Conservation (phyloP, 1,140 invertebrate species). For the Psix sp. region DNA sequence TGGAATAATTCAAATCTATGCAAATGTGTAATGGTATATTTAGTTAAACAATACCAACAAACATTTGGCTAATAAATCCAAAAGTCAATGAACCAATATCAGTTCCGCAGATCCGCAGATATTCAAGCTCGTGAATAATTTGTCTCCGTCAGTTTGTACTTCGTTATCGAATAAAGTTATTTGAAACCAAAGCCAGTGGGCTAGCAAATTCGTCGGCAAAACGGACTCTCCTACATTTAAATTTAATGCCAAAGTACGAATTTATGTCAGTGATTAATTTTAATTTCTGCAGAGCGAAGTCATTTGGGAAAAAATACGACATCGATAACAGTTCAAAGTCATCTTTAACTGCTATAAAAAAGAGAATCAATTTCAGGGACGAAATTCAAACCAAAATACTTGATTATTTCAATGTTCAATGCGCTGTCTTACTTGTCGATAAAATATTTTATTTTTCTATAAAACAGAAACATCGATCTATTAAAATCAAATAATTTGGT, state of each 20-base stretch:
- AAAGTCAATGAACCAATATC: slow-evolving; percentile 52
- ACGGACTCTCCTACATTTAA: slow-evolving; percentile 31
- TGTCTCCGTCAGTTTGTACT: slow-evolving; percentile 51
- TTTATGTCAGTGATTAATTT: slow-evolving; percentile 33
- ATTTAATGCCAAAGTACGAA: slow-evolving; percentile 37
- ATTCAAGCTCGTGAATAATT: slow-evolving; percentile 57
- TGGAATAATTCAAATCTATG: slow-evolving; percentile 29
- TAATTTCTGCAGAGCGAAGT: slow-evolving; percentile 7
- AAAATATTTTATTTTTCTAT: too few species aligned
- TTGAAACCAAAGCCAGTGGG: slow-evolving; percentile 39
- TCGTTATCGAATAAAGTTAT: slow-evolving; percentile 60
- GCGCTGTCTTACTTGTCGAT: too few species aligned
- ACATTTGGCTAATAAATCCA: slow-evolving; percentile 52
- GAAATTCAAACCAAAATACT: too few species aligned
- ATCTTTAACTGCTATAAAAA: too few species aligned
- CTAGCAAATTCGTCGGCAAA: slow-evolving; percentile 46
- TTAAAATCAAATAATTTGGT: too few species aligned
- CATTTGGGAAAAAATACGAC: background rate
- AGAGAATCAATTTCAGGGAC: too few species aligned
- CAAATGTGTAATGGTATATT: slow-evolving; percentile 38
- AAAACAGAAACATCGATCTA: too few species aligned
- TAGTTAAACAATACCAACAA: slow-evolving; percentile 49
- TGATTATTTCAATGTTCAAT: too few species aligned
- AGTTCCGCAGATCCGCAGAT: slow-evolving; percentile 45
- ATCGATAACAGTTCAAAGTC: background rate